Conservation (phyloP, 2,797 vertebrate genomes). For the Pagetopsis macropterus region DNA sequence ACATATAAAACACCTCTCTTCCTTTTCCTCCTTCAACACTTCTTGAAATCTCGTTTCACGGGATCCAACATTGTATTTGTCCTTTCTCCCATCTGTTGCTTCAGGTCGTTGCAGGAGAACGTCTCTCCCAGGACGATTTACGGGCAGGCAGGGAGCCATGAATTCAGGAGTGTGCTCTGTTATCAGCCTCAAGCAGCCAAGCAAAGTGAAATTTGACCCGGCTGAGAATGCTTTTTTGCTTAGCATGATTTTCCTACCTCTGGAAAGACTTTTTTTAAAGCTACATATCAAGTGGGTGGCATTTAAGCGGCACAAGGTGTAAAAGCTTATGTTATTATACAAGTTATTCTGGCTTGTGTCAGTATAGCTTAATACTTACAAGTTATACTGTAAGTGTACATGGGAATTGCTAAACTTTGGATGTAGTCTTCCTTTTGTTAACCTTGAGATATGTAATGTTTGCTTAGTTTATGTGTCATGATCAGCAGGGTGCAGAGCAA, state of each 20-base stretch:
- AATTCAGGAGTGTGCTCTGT: constrained; percentile 59
- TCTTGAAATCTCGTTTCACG: constrained; percentile 17
- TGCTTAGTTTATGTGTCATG: neutral
- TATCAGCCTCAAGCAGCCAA: constrained; percentile 67
- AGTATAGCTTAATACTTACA: constrained; percentile 1
- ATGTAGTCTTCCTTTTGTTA: neutral
- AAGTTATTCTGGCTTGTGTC: neutral
- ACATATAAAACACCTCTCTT: neutral
- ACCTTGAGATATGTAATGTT: neutral
- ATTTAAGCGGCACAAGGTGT: constrained; percentile 23
- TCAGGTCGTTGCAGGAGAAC: constrained; percentile 52
- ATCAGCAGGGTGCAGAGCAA: neutral
- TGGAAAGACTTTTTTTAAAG: constrained; percentile 50
- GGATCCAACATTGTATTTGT: constrained; percentile 13
- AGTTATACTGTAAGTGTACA: too few species aligned
- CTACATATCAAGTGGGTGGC: constrained; percentile 25
- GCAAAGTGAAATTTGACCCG: constrained; percentile 71
- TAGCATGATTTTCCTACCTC: constrained; percentile 47
- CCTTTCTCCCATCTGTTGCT: constrained; percentile 49
- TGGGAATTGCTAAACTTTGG: neutral
- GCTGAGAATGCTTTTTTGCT: constrained; percentile 46
- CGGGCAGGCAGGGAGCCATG: constrained; percentile 58
- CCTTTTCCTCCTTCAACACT: neutral
- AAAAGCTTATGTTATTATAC: constrained; percentile 8
- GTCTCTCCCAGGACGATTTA: constrained; percentile 56